A percentile compares a stretch with the other conserved stretches of the same genome.
Evolutionary conservation across 2,113 vertebrate genomes (phyloP).

Genomic region (Thunnus thynnus): DNA sequence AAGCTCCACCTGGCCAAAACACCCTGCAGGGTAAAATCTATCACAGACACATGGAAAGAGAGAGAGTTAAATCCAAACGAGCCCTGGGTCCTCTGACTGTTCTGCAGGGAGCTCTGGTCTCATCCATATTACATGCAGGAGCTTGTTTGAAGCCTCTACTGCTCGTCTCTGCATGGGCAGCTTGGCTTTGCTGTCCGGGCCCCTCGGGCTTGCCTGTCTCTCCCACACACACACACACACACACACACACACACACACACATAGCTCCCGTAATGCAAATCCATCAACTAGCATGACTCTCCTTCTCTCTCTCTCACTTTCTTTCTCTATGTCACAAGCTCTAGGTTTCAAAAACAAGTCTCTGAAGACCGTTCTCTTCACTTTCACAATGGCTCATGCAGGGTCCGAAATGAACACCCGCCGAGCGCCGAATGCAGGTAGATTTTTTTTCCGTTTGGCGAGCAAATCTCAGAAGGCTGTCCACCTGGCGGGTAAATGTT

Average conservation of each 20-base stretch:
- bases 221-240: constrained; percentile 31
- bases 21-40: constrained; percentile 45
- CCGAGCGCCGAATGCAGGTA: too few relatives aligned
- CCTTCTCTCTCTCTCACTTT: not conserved
- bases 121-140: constrained; percentile 83
- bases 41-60: constrained; percentile 42
- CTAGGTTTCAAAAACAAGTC: constrained; percentile 38
- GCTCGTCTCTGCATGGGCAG: constrained; percentile 70
- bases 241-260: constrained; percentile 19
- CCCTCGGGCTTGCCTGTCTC: constrained; percentile 47
- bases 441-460: too few relatives aligned
- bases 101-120: constrained; percentile 68
- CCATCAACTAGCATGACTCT: constrained; percentile 38
- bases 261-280: constrained; percentile 51
- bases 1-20: constrained; percentile 55
- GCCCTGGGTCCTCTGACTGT: constrained; percentile 51
- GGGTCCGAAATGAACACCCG: too few relatives aligned
- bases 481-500: too few relatives aligned
- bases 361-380: constrained; percentile 4
- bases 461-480: too few relatives aligned
- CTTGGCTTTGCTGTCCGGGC: constrained; percentile 60
- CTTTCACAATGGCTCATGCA: not conserved
- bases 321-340: constrained; percentile 23
- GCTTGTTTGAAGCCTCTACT: constrained; percentile 77
- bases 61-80: constrained; percentile 59